phyloP scores from a whole-genome alignment of 1,140 invertebrate genomes.

The Nebria ingens region DNA sequence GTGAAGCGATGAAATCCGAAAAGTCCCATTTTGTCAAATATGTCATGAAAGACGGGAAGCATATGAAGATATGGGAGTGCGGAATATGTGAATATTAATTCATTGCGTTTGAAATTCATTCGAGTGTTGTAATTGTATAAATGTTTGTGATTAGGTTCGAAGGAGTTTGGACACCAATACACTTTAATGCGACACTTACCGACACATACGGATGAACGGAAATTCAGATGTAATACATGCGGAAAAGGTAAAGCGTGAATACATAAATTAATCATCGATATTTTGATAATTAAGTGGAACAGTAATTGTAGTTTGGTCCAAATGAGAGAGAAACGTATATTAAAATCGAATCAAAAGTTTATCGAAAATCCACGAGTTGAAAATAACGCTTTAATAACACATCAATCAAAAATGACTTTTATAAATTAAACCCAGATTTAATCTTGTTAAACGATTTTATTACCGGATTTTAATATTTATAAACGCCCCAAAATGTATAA shows the following conservation, averaged over 20 bases:
- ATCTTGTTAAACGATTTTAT: too few relatives aligned
- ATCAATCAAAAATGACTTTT: too few relatives aligned
- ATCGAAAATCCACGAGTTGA: too few relatives aligned
- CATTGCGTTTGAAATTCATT: slow-evolving; percentile 19
- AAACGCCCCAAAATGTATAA: too few relatives aligned
- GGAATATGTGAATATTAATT: slow-evolving; percentile 55
- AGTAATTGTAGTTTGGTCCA: too few relatives aligned
- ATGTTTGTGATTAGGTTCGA: slow-evolving; percentile 37
- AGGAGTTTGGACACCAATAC: slow-evolving; percentile 66
- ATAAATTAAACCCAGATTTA: too few relatives aligned
- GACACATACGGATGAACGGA: slow-evolving; percentile 72
- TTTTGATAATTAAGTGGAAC: too few relatives aligned
- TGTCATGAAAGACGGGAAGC: slow-evolving; percentile 45
- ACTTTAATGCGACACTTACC: slow-evolving; percentile 70
- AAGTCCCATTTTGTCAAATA: slow-evolving; percentile 45
- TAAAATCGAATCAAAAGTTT: too few relatives aligned
- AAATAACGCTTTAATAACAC: too few relatives aligned
- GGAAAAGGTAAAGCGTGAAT: slow-evolving; percentile 36
- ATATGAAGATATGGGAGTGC: slow-evolving; percentile 52
- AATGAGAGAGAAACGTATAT: too few relatives aligned
- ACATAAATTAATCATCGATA: background rate
- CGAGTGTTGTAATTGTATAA: slow-evolving; percentile 11
- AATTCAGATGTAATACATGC: slow-evolving; percentile 68
- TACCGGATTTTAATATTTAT: too few relatives aligned
- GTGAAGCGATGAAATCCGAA: too few relatives aligned